Base-by-base conservation (phyloP, 2,888 invertebrate species). In the Eurytoma californica region DNA sequence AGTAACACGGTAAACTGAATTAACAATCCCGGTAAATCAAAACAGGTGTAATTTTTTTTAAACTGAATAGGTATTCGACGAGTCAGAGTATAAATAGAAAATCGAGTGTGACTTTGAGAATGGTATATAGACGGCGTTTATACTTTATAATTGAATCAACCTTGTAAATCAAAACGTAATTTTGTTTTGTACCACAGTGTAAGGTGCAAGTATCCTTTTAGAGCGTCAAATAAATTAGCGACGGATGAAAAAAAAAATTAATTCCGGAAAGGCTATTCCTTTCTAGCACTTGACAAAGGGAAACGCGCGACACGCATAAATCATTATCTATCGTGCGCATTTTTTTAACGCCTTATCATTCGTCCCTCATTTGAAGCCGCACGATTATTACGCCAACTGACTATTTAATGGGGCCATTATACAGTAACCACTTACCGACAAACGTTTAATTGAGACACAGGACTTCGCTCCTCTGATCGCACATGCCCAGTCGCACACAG, bases 361-460 rank as follows among this genome's bases (percentile, higher is more conserved):
- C n/a, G 30, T 16, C 14, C 53, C 51, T 30, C 28, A 9, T 39
- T 20, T 14, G 0, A 51, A 61, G n/a, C 14, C 24, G 51, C 49
- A 16, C 60, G 66, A 53, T 72, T 66, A 72, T 77, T 77, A 60
- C 66, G 39, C 20, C 18, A 30, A 18, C 16, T 16, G 49, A 58
- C 58, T 66, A n/a, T 70, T 70, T 72, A 77, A 77, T 66, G 58
- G 9, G 20, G 18, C 12, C 20, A 63, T 51, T 63, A 61, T 53
- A 51, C n/a, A 53, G 55, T 69, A 53, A 69, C 39, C 55, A 63
- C 24, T 47, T 47, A 24, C 55, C 24, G 72, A 72, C 67, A 12
- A 66, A 58, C 39, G 30, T 77, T 72, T 77, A 77, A 77, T 77
- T 67, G 72, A 66, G 77, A 77, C 72, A 18, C 75, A 51, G 2